phyloP scores from a whole-genome alignment of 2,113 vertebrate species.

The Thunnus thynnus region DNA sequence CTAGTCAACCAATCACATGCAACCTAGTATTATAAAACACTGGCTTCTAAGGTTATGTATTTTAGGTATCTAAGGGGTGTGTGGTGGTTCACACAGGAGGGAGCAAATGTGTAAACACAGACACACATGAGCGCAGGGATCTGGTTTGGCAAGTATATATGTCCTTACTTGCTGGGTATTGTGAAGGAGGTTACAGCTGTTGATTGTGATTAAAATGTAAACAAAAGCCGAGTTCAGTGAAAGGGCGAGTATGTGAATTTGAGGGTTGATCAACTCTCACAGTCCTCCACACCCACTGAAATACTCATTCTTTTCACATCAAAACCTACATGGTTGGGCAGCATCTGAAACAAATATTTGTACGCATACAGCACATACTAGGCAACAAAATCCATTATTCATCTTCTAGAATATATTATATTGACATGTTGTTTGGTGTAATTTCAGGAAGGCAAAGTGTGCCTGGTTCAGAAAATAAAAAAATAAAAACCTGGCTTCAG shows the following conservation, averaged over 20 bases:
- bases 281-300: slow-evolving; percentile 61
- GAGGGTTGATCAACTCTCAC: slow-evolving; percentile 68
- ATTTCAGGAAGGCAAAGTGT: background rate
- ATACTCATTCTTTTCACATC: slow-evolving; percentile 42
- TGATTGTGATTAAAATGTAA: slow-evolving; percentile 87
- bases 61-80: slow-evolving; percentile 71
- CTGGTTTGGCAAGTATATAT: slow-evolving; percentile 86
- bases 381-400: background rate
- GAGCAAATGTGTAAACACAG: slow-evolving; percentile 75
- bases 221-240: slow-evolving; percentile 81
- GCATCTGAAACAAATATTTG: background rate
- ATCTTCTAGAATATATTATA: background rate
- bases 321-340: slow-evolving; percentile 13
- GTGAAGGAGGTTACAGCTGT: slow-evolving; percentile 81
- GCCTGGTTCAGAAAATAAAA: background rate
- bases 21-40: slow-evolving; percentile 43
- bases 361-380: background rate
- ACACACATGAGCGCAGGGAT: slow-evolving; percentile 76
- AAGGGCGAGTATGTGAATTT: slow-evolving; percentile 78
- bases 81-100: slow-evolving; percentile 67
- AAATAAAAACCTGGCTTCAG: background rate
- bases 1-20: slow-evolving; percentile 49
- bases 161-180: slow-evolving; percentile 83
- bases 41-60: slow-evolving; percentile 54
- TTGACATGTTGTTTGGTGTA: background rate